Evolutionary conservation across 2,797 vertebrate genomes (phyloP), one percentile per base, ranked within the genome.

Genomic region (Anas bernieri): DNA sequence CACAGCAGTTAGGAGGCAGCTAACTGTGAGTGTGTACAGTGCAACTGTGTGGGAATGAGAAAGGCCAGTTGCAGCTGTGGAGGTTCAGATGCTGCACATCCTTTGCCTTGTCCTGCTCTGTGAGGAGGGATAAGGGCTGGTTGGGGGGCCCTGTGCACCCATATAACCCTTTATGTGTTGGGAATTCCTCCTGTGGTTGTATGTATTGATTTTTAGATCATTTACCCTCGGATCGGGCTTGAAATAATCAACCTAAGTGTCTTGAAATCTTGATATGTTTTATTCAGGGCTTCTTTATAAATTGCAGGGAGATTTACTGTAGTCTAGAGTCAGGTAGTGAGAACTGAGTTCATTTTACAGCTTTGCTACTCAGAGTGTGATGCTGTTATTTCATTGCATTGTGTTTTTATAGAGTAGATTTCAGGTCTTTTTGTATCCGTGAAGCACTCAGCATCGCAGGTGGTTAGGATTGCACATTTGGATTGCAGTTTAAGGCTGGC

Each of bases 401-500:
- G 28, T 72, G 37, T 39, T 94, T 54, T 26, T 74, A 45, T 84
- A 46, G 45, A 79, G 31, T 55, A 43, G 31, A 62, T 84, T 88
- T 81, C 55, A 72, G 25, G 12, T 62, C 50, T 75, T 79, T 93
- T 76, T 88, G 58, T 6, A 35, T 54, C 50, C 68, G 15, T 84
- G 54, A 75, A 75, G 31, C 45, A 39, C 18, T 50, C 45, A 79
- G 55, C 20, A 17, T 92, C 50, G 7, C 46, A 92, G 67, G 35
- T 73, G 41, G 22, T 84, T 84, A 81, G 80, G 73, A 83, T 54
- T 64, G 83, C 45, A 75, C 69, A 78, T 86, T 88, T 92, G 93
- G 69, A 63, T 86, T 82, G 46, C 81, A 50, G 12, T 92, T 92
- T 86, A 83, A 70, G 37, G 37, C 70, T 96, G 88, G 74, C 77